Conservation (phyloP, 2,888 invertebrate genomes). For the Priapulus caudatus region DNA sequence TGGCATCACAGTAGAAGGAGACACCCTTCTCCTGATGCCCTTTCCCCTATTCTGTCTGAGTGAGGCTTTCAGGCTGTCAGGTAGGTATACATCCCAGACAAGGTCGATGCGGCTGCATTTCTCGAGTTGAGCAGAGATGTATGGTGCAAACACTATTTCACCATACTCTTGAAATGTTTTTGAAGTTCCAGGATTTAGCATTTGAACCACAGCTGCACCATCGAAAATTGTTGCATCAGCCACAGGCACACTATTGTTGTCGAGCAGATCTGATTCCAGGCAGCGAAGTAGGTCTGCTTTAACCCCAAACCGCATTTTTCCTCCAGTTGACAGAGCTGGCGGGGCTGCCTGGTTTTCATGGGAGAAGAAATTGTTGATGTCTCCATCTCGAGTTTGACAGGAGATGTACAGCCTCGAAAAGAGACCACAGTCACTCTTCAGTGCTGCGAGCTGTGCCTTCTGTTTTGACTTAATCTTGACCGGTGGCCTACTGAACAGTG, state of each 20-base stretch:
- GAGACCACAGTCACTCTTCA: slow-evolving; percentile 11
- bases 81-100: too few relatives aligned
- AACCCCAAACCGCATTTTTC: neutral
- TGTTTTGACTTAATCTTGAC: neutral
- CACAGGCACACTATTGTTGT: neutral
- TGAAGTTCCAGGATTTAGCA: slow-evolving; percentile 10
- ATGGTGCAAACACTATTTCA: too few relatives aligned
- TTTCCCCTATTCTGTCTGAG: too few relatives aligned
- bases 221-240: slow-evolving; percentile 7
- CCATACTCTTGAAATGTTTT: slow-evolving; percentile 5
- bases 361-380: slow-evolving; percentile 9
- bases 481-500: neutral
- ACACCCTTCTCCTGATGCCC: too few relatives aligned
- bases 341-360: slow-evolving; percentile 1
- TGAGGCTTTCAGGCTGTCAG: slow-evolving; percentile 9
- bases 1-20: too few relatives aligned
- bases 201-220: slow-evolving; percentile 12
- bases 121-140: too few relatives aligned
- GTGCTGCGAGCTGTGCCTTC: neutral
- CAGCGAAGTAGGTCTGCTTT: slow-evolving; percentile 1
- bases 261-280: neutral
- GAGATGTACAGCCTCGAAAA: slow-evolving; percentile 14
- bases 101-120: too few relatives aligned
- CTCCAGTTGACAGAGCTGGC: too few relatives aligned
- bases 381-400: slow-evolving; percentile 13